phyloP scores from a whole-genome alignment of 2,797 vertebrate species.

The Cetoscarus ocellatus region DNA sequence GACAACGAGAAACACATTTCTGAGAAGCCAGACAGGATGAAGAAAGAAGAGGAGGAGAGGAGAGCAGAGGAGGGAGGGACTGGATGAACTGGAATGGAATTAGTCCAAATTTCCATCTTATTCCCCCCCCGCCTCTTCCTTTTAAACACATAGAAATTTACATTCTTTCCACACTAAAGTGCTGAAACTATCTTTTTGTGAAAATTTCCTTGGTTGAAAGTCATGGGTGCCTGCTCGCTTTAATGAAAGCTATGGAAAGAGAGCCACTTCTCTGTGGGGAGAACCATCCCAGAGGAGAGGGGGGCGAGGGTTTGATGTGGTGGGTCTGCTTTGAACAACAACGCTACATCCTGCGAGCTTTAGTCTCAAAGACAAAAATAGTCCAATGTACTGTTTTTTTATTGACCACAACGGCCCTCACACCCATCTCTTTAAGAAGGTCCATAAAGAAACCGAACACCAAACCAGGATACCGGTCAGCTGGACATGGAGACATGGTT shows the following conservation, averaged over 20 bases:
- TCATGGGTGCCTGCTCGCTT: conserved; percentile 48
- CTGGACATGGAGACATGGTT: conserved; percentile 50
- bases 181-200: conserved; percentile 64
- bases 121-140: conserved; percentile 34
- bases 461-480: conserved; percentile 18
- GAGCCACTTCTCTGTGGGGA: conserved; percentile 40
- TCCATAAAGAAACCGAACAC: conserved; percentile 44
- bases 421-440: conserved; percentile 57
- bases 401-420: conserved; percentile 51
- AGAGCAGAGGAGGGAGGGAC: conserved; percentile 31
- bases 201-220: conserved; percentile 64
- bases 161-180: conserved; percentile 81
- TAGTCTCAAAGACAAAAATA: conserved; percentile 57
- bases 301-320: conserved; percentile 22
- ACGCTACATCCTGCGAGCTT: conserved; percentile 28
- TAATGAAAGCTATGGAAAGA: conserved; percentile 57
- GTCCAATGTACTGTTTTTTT: conserved; percentile 34
- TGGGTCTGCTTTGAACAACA: conserved; percentile 51
- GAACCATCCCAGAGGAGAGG: conserved; percentile 22
- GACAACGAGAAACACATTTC: conserved; percentile 82
- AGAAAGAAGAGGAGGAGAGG: conserved; percentile 55
- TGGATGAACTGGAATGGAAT: conserved; percentile 67
- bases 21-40: conserved; percentile 68
- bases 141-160: conserved; percentile 74
- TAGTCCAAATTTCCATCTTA: conserved; percentile 76